Conservation (phyloP, 2,888 invertebrate species). For the Cephonodes hylas region DNA sequence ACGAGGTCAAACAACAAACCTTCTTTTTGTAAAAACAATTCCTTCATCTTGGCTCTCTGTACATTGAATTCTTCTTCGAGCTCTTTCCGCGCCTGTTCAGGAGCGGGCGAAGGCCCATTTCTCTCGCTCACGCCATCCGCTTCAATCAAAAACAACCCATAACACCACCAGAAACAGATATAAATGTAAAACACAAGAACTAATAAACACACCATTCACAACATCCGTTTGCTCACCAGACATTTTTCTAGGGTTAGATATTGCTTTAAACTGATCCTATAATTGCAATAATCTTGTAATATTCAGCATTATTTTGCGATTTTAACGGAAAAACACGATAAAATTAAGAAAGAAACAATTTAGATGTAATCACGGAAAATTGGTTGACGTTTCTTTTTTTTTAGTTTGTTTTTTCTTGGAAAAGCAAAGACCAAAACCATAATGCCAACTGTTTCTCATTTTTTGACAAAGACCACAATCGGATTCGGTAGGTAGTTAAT, state of each 20-base stretch:
- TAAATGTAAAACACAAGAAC: slow-evolving; percentile 33
- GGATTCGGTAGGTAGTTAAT: too few species aligned
- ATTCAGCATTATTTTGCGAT: slow-evolving; percentile 18
- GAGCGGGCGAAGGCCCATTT: slow-evolving; percentile 39
- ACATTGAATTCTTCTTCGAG: slow-evolving; percentile 93
- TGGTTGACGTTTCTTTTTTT: slow-evolving; percentile 30
- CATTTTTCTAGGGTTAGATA: slow-evolving; percentile 32
- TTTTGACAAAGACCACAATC: too few species aligned
- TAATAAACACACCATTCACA: slow-evolving; percentile 66
- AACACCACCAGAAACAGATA: too few species aligned
- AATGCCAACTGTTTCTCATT: not conserved
- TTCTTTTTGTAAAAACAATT: slow-evolving; percentile 96
- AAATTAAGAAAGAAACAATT: slow-evolving; percentile 25
- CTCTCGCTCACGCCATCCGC: slow-evolving; percentile 55
- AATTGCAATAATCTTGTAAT: slow-evolving; percentile 5
- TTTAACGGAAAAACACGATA: slow-evolving; percentile 13
- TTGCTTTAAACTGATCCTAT: not conserved
- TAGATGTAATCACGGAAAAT: slow-evolving; percentile 34
- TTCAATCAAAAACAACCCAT: slow-evolving; percentile 72
- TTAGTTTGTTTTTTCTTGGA: not conserved
- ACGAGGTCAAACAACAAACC: slow-evolving; percentile 75
- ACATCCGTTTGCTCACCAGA: slow-evolving; percentile 55
- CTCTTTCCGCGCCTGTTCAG: slow-evolving; percentile 62
- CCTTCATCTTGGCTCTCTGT: slow-evolving; percentile 96
- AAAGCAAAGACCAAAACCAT: not conserved